Evolutionary conservation across 2,797 vertebrate species (phyloP), one percentile per base, ranked within the genome.

Genomic region (Pachyuromys duprasi): DNA sequence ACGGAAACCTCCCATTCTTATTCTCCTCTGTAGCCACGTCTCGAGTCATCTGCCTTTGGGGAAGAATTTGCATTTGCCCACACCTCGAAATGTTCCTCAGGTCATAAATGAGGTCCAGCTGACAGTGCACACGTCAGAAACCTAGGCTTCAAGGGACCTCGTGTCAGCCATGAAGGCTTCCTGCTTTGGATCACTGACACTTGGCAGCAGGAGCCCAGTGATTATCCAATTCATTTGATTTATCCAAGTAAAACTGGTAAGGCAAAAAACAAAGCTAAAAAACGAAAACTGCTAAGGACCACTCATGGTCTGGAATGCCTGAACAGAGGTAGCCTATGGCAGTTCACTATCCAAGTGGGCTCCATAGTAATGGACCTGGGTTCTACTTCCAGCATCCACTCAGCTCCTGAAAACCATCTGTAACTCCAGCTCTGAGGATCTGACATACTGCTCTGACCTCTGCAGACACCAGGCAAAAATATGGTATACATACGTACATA

Each of bases 161-260:
- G 14, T 1, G 7, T 39, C 8, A 67, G 3, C 53, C 8, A 33
- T 3, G 65, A 67, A 33, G 3, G 8, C 49, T 62, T 26, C 15
- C 4, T 6, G 20, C 42, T 18, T 0, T 17, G 22, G n/a, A 26
- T 26, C 33, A 0, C 22, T 1, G 57, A 26, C 14, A 28, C 57
- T n/a, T 11, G 2, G 78, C 17, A 89, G 49, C 67, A 75, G 26
- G 4, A 36, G 26, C 69, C 8, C 42, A 60, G 3, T 31, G 3
- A n/a, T 1, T 3, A 24, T 22, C 33, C 18, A 8, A 31, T 15
- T 65, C 26, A 55, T n/a, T 80, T 63, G 62, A 70, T 5, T 49
- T 60, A 78, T 22, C 18, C 26, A 60, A 91, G 60, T 17, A 49
- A 93, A 92, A 28, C 14, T 9, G 20, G 3, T 11, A 63, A 93